These are phyloP conservation scores for Hydrophis major DNA, from an alignment of 2,797 vertebrate species.

Conservation along the genomic window DNA sequence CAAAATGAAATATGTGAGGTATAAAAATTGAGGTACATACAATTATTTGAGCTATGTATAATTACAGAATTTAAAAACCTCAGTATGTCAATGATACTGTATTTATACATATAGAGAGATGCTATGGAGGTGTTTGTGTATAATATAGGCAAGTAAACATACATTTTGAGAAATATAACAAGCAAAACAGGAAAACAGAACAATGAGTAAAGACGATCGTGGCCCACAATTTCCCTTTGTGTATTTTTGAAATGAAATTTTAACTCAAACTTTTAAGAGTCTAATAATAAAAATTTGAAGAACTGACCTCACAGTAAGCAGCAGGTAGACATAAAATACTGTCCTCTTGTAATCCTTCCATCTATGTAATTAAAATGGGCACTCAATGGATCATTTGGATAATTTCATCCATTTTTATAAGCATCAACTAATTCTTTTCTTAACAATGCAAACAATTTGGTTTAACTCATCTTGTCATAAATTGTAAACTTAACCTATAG, in stretches of 20 bases:
- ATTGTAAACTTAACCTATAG: slow-evolving; percentile 72
- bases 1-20: slow-evolving; percentile 60
- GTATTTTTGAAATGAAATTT: slow-evolving; percentile 80
- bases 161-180: slow-evolving; percentile 69
- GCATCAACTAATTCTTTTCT: slow-evolving; percentile 83
- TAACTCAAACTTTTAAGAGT: slow-evolving; percentile 83
- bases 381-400: slow-evolving; percentile 97
- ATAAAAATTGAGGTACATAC: slow-evolving; percentile 52
- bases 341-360: slow-evolving; percentile 99
- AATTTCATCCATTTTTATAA: slow-evolving; percentile 95
- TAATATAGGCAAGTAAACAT: slow-evolving; percentile 45
- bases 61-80: slow-evolving; percentile 58
- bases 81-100: slow-evolving; percentile 60
- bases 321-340: slow-evolving; percentile 99
- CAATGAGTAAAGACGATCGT: slow-evolving; percentile 79
- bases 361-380: slow-evolving; percentile 99
- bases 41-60: slow-evolving; percentile 28
- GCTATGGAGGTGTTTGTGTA: slow-evolving; percentile 49
- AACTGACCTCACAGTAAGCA: slow-evolving; percentile 99
- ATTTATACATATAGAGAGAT: slow-evolving; percentile 58
- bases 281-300: slow-evolving; percentile 99
- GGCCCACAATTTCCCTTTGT: slow-evolving; percentile 81
- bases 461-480: slow-evolving; percentile 77
- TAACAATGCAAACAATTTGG: slow-evolving; percentile 81
- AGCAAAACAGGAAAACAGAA: slow-evolving; percentile 71